Evolutionary conservation across 2,797 vertebrate genomes (phyloP).

Genomic region (Prionace glauca): DNA sequence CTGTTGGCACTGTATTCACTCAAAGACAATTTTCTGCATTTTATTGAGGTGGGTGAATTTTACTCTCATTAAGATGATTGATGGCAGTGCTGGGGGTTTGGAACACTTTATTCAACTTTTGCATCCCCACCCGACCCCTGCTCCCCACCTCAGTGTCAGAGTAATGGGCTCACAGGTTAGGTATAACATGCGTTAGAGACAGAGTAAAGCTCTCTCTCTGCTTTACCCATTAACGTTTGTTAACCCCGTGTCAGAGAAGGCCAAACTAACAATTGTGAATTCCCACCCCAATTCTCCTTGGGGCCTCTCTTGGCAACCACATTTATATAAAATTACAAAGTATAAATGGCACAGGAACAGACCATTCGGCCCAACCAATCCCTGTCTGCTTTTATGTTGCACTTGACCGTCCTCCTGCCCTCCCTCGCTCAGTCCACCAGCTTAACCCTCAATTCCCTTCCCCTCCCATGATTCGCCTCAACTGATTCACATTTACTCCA

Average conservation of each 20-base stretch:
- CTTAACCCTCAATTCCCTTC: neutral
- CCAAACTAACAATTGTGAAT: neutral
- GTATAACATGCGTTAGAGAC: neutral
- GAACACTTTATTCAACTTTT: constrained; percentile 18
- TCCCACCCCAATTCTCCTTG: neutral
- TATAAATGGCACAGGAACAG: neutral
- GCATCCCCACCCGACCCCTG: too few species aligned
- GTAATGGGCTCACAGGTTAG: neutral
- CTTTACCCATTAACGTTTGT: neutral
- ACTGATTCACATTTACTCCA: neutral
- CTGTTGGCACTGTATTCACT: neutral
- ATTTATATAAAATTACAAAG: neutral
- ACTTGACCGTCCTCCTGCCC: neutral
- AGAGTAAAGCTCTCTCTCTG: neutral
- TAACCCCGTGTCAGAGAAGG: neutral
- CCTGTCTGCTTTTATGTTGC: neutral
- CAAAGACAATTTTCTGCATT: constrained; percentile 7
- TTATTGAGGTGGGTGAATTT: constrained; percentile 27
- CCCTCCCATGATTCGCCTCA: neutral
- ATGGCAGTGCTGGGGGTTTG: constrained; percentile 4
- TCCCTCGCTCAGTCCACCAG: neutral
- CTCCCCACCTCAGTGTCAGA: neutral
- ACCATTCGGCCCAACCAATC: neutral
- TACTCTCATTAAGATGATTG: constrained; percentile 27
- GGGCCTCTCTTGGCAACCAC: neutral